Evolutionary conservation across 2,888 invertebrate species (phyloP).

Genomic region (Pimpla rufipes): DNA sequence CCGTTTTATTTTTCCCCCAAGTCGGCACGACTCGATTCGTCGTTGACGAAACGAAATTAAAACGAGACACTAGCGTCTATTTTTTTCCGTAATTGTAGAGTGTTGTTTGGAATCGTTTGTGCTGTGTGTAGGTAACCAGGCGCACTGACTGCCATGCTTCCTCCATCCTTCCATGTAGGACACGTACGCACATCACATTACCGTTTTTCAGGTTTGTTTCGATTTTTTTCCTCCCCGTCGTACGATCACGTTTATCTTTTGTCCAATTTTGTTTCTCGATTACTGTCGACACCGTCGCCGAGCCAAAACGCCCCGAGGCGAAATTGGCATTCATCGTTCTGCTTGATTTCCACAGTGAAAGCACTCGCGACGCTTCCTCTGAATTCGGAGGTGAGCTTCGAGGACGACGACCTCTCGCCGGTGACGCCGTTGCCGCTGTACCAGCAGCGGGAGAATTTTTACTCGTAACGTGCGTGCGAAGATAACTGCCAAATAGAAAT

Average conservation of each 20-base stretch:
- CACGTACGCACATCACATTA: constrained; percentile 79
- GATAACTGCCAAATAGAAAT: constrained; percentile 52
- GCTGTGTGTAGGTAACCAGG: constrained; percentile 84
- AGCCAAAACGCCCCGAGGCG: not conserved
- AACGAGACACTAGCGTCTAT: not conserved
- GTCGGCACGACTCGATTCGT: not conserved
- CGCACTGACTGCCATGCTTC: constrained; percentile 83
- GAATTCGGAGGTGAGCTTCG: constrained; percentile 86
- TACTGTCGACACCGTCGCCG: constrained; percentile 72
- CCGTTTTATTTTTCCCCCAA: not conserved
- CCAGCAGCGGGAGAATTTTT: constrained; percentile 95
- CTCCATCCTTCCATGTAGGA: constrained; percentile 81
- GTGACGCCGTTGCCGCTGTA: constrained; percentile 93
- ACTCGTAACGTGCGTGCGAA: constrained; percentile 83
- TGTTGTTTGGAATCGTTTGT: constrained; percentile 83
- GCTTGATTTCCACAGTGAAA: constrained; percentile 87
- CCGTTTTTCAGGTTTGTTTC: constrained; percentile 84
- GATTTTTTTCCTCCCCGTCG: constrained; percentile 71
- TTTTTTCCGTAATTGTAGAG: constrained; percentile 73
- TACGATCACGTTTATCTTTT: constrained; percentile 73
- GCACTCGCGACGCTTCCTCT: constrained; percentile 91
- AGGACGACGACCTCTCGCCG: constrained; percentile 91
- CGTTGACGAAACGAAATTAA: not conserved
- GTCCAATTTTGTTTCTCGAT: constrained; percentile 76
- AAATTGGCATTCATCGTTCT: constrained; percentile 80